Evolutionary conservation across 2,113 vertebrate species (phyloP), one percentile per base, ranked within the genome.

Genomic region (Dolichotis patagonum): DNA sequence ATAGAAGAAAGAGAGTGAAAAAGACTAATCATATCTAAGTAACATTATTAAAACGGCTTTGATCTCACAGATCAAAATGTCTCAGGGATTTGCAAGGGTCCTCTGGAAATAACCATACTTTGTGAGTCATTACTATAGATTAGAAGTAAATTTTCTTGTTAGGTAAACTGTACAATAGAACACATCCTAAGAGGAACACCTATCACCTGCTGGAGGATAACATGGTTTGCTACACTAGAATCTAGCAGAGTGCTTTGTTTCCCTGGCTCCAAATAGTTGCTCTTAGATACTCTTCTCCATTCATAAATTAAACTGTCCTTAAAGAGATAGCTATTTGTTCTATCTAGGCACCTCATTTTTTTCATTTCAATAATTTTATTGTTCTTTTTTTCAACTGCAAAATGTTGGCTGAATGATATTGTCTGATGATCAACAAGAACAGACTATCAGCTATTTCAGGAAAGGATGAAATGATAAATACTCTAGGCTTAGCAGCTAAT

Each of bases 41-140:
- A 91, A 71, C 32, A 90, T 88, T 85, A 88, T 85, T 65, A 82
- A 92, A 93, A 56, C 24, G 67, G 32, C 58, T 95, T 90, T 92
- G 41, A 93, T 85, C 54, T 92, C 38, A 43, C 4, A 86, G 82
- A 88, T 22, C 28, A 78, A 49, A 32, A 78, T 78, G 75, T 46
- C 13, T 78, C 75, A 32, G 28, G 73, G 14, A 5, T 24, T 28
- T 69, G 20, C 49, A 81, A 9, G 7, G 28, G 12, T 38, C 3
- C 46, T 32, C 41, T 67, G 3, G 24, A 84, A 10, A 30, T 71
- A 38, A 80, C 7, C 38, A 46, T 0, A n/a, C 30, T 58, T 83
- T 80, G 20, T 90, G 69, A 80, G 11, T 65, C 56, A 67, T 28
- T 14, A 32, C 17, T 92, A 5, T 56, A 24, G 38, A 35, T 78